Conservation (phyloP, 2,888 invertebrate genomes). For the Cyclophora albipunctata region DNA sequence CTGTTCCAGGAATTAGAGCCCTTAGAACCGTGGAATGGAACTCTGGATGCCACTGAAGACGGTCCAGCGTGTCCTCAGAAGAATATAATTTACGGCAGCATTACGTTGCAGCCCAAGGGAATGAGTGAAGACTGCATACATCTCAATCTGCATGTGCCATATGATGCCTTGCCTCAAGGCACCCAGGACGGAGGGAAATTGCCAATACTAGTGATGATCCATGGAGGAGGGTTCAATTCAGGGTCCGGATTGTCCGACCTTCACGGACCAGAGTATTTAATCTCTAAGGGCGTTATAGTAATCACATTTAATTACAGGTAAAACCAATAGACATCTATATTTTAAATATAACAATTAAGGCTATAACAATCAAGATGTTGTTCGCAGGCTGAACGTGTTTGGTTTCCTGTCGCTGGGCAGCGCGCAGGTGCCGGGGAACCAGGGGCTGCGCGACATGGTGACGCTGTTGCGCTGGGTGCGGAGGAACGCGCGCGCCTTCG, state of each 20-base stretch:
- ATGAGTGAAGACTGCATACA: conserved; percentile 35
- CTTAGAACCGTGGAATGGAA: conserved; percentile 53
- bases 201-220: conserved; percentile 25
- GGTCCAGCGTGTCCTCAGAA: conserved; percentile 74
- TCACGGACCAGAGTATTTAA: conserved; percentile 22
- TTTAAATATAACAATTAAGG: no score
- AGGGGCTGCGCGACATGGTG: conserved; percentile 30
- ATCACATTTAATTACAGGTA: conserved; percentile 20
- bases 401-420: conserved; percentile 39
- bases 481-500: conserved; percentile 26
- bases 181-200: not conserved
- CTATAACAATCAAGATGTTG: not conserved
- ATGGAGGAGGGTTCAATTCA: conserved; percentile 44
- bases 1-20: conserved; percentile 22
- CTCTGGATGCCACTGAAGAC: conserved; percentile 68
- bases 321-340: conserved; percentile 15
- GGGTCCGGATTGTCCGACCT: conserved; percentile 21
- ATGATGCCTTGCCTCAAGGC: conserved; percentile 4
- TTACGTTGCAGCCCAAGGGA: conserved; percentile 16
- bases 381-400: conserved; percentile 23
- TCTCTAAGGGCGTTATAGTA: conserved; percentile 17
- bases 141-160: conserved; percentile 32
- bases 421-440: conserved; percentile 33
- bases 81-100: conserved; percentile 31
- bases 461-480: conserved; percentile 32